These are phyloP conservation scores for Ailuropoda melanoleuca DNA, from an alignment of 2,113 vertebrate species.

Conservation along the genomic window DNA sequence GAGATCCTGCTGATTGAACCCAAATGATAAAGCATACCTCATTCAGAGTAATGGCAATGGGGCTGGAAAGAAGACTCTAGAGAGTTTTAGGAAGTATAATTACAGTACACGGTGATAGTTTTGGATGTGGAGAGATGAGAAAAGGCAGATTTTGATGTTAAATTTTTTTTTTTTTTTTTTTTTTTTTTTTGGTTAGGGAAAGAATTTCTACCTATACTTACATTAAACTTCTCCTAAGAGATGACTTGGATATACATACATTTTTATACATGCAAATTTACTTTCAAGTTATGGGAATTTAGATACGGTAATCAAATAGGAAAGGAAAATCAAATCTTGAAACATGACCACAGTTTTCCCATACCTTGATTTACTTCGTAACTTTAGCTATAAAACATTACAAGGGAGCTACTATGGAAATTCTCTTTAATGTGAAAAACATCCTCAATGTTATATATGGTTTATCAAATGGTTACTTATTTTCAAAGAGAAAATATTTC, in stretches of 20 bases:
- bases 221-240: not conserved
- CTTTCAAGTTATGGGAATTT: not conserved
- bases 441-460: not conserved
- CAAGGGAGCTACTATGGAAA: not conserved
- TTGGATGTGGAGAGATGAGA: not conserved
- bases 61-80: not conserved
- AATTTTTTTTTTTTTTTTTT: not conserved
- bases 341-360: not conserved
- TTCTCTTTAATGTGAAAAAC: not conserved
- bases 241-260: not conserved
- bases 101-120: not conserved
- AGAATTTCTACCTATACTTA: conserved; percentile 8
- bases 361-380: conserved; percentile 7
- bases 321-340: conserved; percentile 34
- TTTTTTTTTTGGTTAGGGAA: not conserved
- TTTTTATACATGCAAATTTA: not conserved
- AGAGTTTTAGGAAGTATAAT: conserved; percentile 9
- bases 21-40: not conserved
- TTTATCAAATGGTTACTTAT: conserved; percentile 7
- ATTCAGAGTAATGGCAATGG: not conserved
- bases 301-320: not conserved
- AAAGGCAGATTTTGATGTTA: not conserved
- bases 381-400: conserved; percentile 1
- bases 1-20: not conserved
- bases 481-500: conserved; percentile 20